These are phyloP conservation scores for Caenorhabditis sp. DNA, from an alignment of 2,888 invertebrate species.

Conservation along the genomic window DNA sequence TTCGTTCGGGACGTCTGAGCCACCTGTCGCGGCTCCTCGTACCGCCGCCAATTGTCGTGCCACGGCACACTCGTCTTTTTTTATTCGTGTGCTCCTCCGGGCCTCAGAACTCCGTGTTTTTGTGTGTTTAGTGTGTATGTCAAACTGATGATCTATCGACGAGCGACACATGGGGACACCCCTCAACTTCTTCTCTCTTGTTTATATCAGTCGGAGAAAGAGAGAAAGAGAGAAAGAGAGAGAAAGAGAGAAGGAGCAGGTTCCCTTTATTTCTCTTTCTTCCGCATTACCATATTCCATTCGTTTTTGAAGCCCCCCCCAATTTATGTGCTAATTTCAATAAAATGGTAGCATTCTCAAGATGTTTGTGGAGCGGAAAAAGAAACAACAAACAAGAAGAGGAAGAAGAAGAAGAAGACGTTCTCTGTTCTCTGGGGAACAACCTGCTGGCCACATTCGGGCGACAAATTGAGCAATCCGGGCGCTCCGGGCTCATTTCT, in stretches of 20 bases:
- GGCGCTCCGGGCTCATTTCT: constrained; percentile 1
- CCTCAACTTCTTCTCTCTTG: constrained; percentile 6
- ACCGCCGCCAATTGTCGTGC: constrained; percentile 39
- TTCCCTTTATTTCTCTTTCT: no score
- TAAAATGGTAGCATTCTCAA: no score
- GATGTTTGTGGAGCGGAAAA: constrained; percentile 1
- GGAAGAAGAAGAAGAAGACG: constrained; percentile 19
- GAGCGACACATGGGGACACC: constrained; percentile 28
- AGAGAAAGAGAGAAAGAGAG: no score
- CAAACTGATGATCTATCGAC: constrained; percentile 52
- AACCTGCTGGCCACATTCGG: constrained; percentile 28
- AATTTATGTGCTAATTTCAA: constrained; percentile 43
- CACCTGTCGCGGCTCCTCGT: constrained; percentile 44
- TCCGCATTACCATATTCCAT: constrained; percentile 15
- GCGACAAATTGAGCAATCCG: constrained; percentile 45
- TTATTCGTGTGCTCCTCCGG: constrained; percentile 17
- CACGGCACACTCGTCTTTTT: constrained; percentile 28
- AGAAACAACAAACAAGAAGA: constrained; percentile 26
- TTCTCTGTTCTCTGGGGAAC: constrained; percentile 50
- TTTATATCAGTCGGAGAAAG: constrained; percentile 44
- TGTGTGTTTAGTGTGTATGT: constrained; percentile 56
- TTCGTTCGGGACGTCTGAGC: constrained; percentile 43
- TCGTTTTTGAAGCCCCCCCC: no score
- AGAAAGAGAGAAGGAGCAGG: no score
- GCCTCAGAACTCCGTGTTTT: constrained; percentile 26